Conservation (phyloP, 37 sponge, comb jelly and placozoan species). For the Dysidea cf. avara region DNA sequence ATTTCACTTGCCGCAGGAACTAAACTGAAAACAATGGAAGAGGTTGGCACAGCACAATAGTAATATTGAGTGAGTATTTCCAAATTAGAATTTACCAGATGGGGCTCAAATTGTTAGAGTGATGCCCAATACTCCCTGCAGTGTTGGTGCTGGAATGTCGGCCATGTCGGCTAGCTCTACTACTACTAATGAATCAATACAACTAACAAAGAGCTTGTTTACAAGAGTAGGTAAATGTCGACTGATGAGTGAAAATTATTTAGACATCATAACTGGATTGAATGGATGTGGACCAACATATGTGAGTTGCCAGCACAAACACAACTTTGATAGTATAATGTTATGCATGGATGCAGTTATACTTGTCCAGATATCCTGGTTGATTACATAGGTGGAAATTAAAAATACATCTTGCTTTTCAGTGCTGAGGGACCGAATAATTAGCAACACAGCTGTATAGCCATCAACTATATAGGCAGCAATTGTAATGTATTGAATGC, state of each 20-base stretch:
- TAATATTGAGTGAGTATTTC: too few relatives aligned
- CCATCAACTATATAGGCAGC: too few relatives aligned
- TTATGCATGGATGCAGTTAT: too few relatives aligned
- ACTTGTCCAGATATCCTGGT: too few relatives aligned
- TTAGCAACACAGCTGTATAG: too few relatives aligned
- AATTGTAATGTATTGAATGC: too few relatives aligned
- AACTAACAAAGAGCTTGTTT: conserved; percentile 59
- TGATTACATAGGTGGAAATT: too few relatives aligned
- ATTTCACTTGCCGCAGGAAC: conserved; percentile 89
- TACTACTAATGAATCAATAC: conserved; percentile 50
- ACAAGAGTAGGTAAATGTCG: conserved; percentile 76
- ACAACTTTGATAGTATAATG: too few relatives aligned
- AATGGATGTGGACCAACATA: conserved; percentile 95
- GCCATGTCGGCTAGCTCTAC: conserved; percentile 52
- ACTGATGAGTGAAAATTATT: conserved; percentile 85
- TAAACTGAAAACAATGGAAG: conserved; percentile 67
- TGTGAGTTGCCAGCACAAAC: too few relatives aligned
- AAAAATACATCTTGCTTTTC: too few relatives aligned
- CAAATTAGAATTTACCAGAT: conserved; percentile 52
- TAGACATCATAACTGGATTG: conserved; percentile 95
- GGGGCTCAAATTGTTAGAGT: conserved; percentile 65
- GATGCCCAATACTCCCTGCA: conserved; percentile 96
- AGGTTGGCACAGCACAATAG: conserved; percentile 63
- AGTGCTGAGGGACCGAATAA: too few relatives aligned
- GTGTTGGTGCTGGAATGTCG: conserved; percentile 80